Percentiles rank a stretch among this genome's conserved stretches.
These are phyloP conservation scores for Portunus trituberculatus DNA, from an alignment of 1,140 invertebrate genomes.

Conservation along the genomic window DNA sequence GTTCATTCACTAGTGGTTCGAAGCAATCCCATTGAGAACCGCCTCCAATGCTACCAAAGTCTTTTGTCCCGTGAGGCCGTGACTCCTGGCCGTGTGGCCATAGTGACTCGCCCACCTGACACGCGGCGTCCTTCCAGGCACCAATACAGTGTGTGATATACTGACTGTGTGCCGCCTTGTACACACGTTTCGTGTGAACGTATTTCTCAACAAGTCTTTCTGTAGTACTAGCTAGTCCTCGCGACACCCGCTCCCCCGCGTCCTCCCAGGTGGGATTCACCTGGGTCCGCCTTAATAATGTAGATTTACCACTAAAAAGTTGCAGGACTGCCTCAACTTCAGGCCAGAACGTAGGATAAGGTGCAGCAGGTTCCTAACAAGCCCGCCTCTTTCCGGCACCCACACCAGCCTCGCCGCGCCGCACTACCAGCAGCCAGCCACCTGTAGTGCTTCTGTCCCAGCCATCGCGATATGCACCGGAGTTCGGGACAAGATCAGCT, in stretches of 20 bases:
- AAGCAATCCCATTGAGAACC: background rate
- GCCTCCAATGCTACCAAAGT: background rate
- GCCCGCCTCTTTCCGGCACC: background rate
- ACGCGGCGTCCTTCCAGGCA: background rate
- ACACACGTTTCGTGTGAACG: background rate
- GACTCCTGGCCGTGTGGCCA: background rate
- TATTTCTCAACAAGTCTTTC: background rate
- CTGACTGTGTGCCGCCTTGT: background rate
- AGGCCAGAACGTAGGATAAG: background rate
- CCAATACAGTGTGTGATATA: background rate
- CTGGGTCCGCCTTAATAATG: background rate
- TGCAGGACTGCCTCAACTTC: background rate
- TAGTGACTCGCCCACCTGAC: background rate
- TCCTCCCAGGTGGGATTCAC: background rate
- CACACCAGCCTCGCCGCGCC: background rate
- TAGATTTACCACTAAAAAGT: background rate
- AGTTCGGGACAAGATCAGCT: background rate
- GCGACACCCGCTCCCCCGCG: background rate
- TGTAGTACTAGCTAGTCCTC: constrained; percentile 10
- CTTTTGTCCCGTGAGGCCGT: background rate
- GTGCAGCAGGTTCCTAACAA: background rate
- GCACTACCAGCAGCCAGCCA: background rate
- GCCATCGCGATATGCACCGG: background rate
- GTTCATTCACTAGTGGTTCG: background rate
- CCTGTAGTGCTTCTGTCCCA: background rate